These are phyloP conservation scores for Thymelicus acteon DNA, from an alignment of 2,888 invertebrate species.

Conservation along the genomic window DNA sequence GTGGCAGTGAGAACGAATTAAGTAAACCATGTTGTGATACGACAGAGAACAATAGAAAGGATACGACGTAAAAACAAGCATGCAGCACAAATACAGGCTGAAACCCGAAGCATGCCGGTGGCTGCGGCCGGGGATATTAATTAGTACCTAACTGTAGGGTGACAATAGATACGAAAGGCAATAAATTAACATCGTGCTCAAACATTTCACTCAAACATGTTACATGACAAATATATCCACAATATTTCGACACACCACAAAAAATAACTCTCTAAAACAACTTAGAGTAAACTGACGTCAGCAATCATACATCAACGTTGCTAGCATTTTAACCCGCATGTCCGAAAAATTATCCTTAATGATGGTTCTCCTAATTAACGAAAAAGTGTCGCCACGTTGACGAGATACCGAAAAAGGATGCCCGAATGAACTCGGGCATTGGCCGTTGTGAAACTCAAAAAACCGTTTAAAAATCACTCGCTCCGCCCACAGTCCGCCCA, in stretches of 20 bases:
- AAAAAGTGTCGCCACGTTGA: conserved; percentile 76
- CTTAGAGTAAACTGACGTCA: conserved; percentile 4
- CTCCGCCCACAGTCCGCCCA: conserved; percentile 81
- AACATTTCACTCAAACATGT: conserved; percentile 14
- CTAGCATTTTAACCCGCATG: conserved; percentile 48
- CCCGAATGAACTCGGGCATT: conserved; percentile 75
- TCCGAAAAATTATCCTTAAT: conserved; percentile 74
- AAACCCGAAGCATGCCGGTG: conserved; percentile 59
- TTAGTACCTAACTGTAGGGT: conserved; percentile 72
- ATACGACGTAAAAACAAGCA: conserved; percentile 69
- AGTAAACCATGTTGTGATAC: conserved; percentile 78
- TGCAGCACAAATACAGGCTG: conserved; percentile 66
- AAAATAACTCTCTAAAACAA: neutral
- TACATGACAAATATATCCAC: conserved; percentile 13
- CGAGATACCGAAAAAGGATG: conserved; percentile 77
- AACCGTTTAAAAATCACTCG: conserved; percentile 83
- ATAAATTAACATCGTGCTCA: conserved; percentile 29
- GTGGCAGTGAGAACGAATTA: conserved; percentile 79
- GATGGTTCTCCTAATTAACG: conserved; percentile 80
- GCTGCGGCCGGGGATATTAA: conserved; percentile 68
- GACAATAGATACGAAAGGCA: conserved; percentile 55
- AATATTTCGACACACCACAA: neutral
- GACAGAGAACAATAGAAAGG: conserved; percentile 79
- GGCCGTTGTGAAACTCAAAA: conserved; percentile 78
- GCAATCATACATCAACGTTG: conserved; percentile 17